Evolutionary conservation across 2,113 vertebrate species (phyloP).

Genomic region (Laterallus jamaicensis): DNA sequence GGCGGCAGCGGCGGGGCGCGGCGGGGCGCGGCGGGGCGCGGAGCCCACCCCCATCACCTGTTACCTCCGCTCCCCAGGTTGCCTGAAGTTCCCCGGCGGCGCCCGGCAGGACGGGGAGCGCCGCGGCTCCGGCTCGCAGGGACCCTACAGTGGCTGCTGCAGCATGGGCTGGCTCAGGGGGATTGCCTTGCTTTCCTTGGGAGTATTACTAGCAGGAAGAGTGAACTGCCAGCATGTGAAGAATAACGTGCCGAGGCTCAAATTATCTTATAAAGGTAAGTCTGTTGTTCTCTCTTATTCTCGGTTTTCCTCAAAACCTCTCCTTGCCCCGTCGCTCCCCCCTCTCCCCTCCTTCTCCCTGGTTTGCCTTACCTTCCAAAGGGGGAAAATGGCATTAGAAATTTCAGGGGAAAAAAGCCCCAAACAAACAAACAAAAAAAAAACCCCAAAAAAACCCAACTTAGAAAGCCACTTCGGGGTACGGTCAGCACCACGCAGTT

Average conservation of each 20-base stretch:
- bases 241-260: slow-evolving; percentile 91
- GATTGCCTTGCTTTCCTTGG: slow-evolving; percentile 84
- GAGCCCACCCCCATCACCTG: slow-evolving; percentile 81
- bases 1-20: slow-evolving; percentile 54
- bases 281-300: slow-evolving; percentile 31
- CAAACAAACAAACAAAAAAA: neutral
- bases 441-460: neutral
- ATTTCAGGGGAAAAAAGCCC: neutral
- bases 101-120: slow-evolving; percentile 69
- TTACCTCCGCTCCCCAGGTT: slow-evolving; percentile 82
- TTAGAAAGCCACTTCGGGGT: slow-evolving; percentile 27
- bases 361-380: neutral
- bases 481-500: slow-evolving; percentile 53
- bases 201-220: slow-evolving; percentile 79
- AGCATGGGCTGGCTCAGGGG: slow-evolving; percentile 89
- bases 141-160: slow-evolving; percentile 66
- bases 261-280: slow-evolving; percentile 96
- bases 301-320: neutral
- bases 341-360: neutral
- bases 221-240: slow-evolving; percentile 82
- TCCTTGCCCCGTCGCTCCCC: neutral
- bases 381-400: neutral
- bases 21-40: slow-evolving; percentile 44
- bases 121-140: slow-evolving; percentile 61
- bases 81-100: slow-evolving; percentile 75